These are phyloP conservation scores for Dryococelus australis DNA, from an alignment of 2,888 invertebrate genomes.

Conservation along the genomic window DNA sequence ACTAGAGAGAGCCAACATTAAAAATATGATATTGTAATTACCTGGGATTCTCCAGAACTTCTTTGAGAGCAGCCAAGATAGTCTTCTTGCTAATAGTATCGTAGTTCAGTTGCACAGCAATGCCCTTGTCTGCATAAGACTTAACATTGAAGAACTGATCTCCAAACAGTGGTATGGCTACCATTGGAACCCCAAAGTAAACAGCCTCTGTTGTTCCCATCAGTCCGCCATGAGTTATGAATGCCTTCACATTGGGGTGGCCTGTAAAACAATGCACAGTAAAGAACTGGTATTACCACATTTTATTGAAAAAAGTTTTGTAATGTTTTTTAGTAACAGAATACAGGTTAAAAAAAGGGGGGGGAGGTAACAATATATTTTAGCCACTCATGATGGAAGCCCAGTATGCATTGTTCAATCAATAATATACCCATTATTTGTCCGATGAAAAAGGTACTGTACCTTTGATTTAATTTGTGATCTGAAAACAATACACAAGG, in stretches of 20 bases:
- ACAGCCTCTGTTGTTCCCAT: conserved; percentile 74
- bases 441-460: no score
- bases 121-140: conserved; percentile 62
- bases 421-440: no score
- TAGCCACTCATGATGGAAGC: no score
- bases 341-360: no score
- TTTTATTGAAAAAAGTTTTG: no score
- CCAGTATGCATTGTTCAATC: no score
- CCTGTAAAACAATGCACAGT: conserved; percentile 55
- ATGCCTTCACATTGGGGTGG: conserved; percentile 73
- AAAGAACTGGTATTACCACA: no score
- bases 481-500: no score
- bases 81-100: conserved; percentile 61
- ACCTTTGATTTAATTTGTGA: no score
- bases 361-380: no score
- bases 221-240: conserved; percentile 77
- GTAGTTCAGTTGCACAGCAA: conserved; percentile 63
- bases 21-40: conserved; percentile 32
- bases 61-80: conserved; percentile 59
- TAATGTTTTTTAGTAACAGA: no score
- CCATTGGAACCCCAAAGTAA: conserved; percentile 69
- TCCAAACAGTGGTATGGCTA: conserved; percentile 72
- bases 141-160: conserved; percentile 71
- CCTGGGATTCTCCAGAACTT: conserved; percentile 47
- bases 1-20: no score